phyloP scores from a whole-genome alignment of 1,140 invertebrate species.

The silkworm (Bombyx mori) region DNA sequence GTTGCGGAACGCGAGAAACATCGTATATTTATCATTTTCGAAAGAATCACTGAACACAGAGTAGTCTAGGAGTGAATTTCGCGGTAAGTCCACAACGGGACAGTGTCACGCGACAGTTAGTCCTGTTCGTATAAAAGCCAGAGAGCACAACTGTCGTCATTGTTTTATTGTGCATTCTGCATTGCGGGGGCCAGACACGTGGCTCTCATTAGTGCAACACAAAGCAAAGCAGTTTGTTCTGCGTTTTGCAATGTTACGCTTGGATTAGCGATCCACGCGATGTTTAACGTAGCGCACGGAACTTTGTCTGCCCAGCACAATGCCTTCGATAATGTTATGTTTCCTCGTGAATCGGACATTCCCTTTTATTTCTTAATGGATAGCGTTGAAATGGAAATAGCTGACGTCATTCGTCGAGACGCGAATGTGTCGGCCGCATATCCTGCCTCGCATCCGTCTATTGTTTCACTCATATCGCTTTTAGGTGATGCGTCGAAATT shows the following conservation, averaged over 20 bases:
- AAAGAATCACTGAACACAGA: conserved; percentile 20
- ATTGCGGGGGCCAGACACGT: conserved; percentile 67
- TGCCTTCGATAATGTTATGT: not conserved
- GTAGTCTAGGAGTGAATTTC: conserved; percentile 26
- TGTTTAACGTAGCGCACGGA: conserved; percentile 50
- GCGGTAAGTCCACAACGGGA: conserved; percentile 37
- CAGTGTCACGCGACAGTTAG: conserved; percentile 55
- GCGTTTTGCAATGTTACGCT: conserved; percentile 61
- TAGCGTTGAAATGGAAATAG: conserved; percentile 22
- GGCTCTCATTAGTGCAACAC: conserved; percentile 64
- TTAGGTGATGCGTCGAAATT: conserved; percentile 21
- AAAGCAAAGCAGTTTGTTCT: conserved; percentile 65
- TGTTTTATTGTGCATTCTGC: conserved; percentile 68
- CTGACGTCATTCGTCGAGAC: conserved; percentile 30
- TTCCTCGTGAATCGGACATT: conserved; percentile 1
- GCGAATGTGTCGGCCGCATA: conserved; percentile 37
- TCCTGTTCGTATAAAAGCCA: conserved; percentile 56
- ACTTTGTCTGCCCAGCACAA: conserved; percentile 34
- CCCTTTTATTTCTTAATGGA: conserved; percentile 16
- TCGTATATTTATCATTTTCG: too few species aligned
- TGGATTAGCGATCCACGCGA: conserved; percentile 51
- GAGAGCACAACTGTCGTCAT: conserved; percentile 52
- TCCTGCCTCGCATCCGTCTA: conserved; percentile 49
- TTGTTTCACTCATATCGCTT: conserved; percentile 34
- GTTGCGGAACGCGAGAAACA: too few species aligned